phyloP scores from a whole-genome alignment of 2,888 invertebrate species.

The Brenthis hecate region DNA sequence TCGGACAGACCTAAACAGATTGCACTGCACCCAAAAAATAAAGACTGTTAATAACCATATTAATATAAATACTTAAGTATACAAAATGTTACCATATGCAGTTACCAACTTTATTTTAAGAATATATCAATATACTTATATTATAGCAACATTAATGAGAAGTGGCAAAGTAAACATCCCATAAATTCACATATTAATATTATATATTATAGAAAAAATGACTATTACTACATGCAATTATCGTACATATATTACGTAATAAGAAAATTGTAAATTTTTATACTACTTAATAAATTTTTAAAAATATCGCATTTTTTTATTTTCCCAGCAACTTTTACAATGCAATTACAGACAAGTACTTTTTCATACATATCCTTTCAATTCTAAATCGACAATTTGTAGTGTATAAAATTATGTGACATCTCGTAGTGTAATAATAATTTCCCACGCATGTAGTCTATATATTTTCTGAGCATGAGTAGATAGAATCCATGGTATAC shows the following conservation, averaged over 20 bases:
- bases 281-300: conserved; percentile 76
- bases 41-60: conserved; percentile 65
- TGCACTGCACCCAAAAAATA: conserved; percentile 50
- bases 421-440: conserved; percentile 7
- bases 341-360: background rate
- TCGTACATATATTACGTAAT: conserved; percentile 53
- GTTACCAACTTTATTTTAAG: conserved; percentile 59
- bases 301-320: conserved; percentile 56
- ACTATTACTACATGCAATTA: conserved; percentile 38
- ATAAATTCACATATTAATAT: background rate
- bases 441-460: conserved; percentile 23
- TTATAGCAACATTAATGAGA: conserved; percentile 19
- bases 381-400: conserved; percentile 1
- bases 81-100: conserved; percentile 52
- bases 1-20: conserved; percentile 38
- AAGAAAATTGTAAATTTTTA: conserved; percentile 74
- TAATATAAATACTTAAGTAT: conserved; percentile 41
- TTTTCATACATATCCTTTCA: no score
- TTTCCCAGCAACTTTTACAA: conserved; percentile 43
- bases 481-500: conserved; percentile 25
- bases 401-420: background rate
- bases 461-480: conserved; percentile 31
- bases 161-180: conserved; percentile 20
- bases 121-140: conserved; percentile 24
- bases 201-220: conserved; percentile 45